Base-by-base conservation (phyloP, 2,888 invertebrate genomes). In the Eupithecia subfuscata region DNA sequence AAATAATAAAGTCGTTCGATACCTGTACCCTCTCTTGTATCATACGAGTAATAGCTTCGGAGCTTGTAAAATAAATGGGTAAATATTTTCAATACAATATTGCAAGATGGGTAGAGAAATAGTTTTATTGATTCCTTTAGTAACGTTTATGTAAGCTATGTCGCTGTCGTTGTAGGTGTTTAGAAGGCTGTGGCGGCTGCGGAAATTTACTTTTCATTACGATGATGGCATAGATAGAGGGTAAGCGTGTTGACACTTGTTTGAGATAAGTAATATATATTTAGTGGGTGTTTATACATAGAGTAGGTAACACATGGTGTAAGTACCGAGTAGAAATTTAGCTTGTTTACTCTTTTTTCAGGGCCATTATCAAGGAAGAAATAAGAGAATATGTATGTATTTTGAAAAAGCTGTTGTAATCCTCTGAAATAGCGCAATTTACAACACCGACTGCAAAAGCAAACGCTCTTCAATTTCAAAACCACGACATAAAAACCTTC, bases 81-180 rank as follows among this genome's bases (percentile, higher is more conserved):
- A 91, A 92, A 91, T 90, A 90, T 91, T 91, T 91, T 87, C 82
- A 85, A 82, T 85, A 87, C 84, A 81, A 82, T 86, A 86, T 84
- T 87, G 85, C 78, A 78, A 81, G 83, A 81, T 81, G 78, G 83
- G 87, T 84, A 82, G 81, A 84, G 85, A 88, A 91, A 89, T 91
- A 92, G 92, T 91, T 90, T 88, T 90, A 91, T 92, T 90, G 91
- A 91, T 90, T 90, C 88, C 87, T 56, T 12, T 73, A 64, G 65
- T 74, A 67, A 69, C 64, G 63, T 34, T n/a, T 70, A 25, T 11
- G 22, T 65, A 37, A 43, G 34, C 71, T 74, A 69, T 64, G 63
- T 48, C 56, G 52, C 34, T 71, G 43, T 70, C 11, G 9, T 71
- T 34, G 63, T 56, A 60, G n/a, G 45, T 34, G 12, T 14, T n/a